These are phyloP conservation scores for Tiliqua scincoides DNA, from an alignment of 2,113 vertebrate species.

Conservation along the genomic window DNA sequence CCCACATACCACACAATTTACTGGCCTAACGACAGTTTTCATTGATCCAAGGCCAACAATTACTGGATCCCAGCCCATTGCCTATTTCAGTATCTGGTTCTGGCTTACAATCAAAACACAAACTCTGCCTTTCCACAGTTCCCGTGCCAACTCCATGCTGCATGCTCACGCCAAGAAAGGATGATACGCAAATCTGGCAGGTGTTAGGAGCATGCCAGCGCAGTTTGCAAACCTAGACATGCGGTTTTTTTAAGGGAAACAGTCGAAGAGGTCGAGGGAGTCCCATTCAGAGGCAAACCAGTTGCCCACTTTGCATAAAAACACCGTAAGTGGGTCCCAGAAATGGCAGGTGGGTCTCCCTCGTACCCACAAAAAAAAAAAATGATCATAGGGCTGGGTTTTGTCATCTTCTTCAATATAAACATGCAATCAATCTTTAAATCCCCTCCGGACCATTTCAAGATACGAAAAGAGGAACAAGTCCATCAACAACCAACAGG, in stretches of 20 bases:
- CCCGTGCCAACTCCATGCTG: constrained; percentile 55
- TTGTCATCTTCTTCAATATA: constrained; percentile 47
- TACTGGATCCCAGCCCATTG: constrained; percentile 77
- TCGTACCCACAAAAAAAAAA: constrained; percentile 54
- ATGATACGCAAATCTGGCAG: constrained; percentile 76
- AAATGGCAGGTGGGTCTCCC: constrained; percentile 41
- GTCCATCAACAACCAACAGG: constrained; percentile 7
- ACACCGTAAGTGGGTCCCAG: constrained; percentile 44
- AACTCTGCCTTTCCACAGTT: constrained; percentile 68
- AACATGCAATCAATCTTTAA: constrained; percentile 36
- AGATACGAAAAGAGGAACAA: constrained; percentile 38
- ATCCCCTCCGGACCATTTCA: constrained; percentile 43
- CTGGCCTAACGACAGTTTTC: constrained; percentile 83
- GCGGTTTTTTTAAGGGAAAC: constrained; percentile 34
- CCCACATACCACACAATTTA: constrained; percentile 83
- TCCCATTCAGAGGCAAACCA: constrained; percentile 40
- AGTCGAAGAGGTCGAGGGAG: constrained; percentile 50
- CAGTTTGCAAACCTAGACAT: constrained; percentile 49
- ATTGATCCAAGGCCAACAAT: constrained; percentile 86
- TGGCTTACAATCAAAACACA: constrained; percentile 84
- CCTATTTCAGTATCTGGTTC: constrained; percentile 78
- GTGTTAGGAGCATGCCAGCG: constrained; percentile 70
- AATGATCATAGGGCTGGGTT: constrained; percentile 16
- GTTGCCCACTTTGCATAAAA: constrained; percentile 34
- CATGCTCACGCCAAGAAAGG: constrained; percentile 66